Evolutionary conservation across 2,113 vertebrate species (phyloP).

Genomic region (Charina bottae): DNA sequence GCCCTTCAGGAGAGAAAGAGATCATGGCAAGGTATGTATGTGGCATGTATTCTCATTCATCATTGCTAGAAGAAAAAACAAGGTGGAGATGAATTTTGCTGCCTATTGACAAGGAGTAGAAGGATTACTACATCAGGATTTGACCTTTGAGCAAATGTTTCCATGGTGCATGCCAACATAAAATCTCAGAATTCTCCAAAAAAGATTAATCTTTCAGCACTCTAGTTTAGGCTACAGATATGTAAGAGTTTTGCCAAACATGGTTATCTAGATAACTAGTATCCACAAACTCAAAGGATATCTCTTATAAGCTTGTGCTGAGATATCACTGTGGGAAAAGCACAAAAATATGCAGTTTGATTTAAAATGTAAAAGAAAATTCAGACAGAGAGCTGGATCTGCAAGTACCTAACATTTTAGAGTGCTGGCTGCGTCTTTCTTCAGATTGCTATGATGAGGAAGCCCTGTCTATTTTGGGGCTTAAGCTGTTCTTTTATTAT

Average conservation of each 20-base stretch:
- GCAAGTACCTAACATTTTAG: not conserved
- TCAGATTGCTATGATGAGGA: not conserved
- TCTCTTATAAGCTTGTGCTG: not conserved
- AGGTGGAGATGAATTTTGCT: not conserved
- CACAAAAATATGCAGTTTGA: not conserved
- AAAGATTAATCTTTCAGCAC: constrained; percentile 5
- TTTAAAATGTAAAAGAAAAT: not conserved
- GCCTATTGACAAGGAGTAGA: not conserved
- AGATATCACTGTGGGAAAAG: not conserved
- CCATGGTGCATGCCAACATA: not conserved
- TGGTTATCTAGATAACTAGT: not conserved
- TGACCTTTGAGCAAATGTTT: constrained; percentile 6
- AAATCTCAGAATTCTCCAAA: not conserved
- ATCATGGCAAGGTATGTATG: not conserved
- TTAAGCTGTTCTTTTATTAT: not conserved
- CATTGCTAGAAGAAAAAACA: not conserved
- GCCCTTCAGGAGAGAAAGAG: not conserved
- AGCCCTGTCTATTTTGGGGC: not conserved
- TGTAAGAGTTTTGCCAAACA: not conserved
- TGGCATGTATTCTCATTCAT: not conserved
- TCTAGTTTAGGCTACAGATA: not conserved
- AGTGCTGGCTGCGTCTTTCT: not conserved
- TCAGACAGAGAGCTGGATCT: not conserved
- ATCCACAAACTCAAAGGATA: not conserved
- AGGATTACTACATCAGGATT: not conserved